Conservation (phyloP, 2,888 invertebrate species). For the Diaprepes abbreviatus region DNA sequence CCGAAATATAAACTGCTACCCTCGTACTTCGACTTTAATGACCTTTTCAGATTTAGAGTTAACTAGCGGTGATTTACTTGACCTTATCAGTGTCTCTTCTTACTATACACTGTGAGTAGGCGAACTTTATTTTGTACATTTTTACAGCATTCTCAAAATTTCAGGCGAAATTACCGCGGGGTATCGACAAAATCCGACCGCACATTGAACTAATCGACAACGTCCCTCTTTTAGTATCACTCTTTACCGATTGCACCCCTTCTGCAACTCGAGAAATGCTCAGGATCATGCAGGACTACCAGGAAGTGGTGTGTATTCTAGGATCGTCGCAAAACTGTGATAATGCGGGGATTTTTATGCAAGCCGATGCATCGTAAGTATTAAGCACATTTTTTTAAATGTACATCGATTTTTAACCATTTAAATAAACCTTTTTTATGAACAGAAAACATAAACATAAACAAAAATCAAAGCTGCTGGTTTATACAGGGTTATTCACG, state of each 20-base stretch:
- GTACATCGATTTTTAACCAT: too few relatives aligned
- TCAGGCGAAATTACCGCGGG: slow-evolving; percentile 93
- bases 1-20: too few relatives aligned
- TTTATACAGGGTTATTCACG: too few relatives aligned
- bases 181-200: slow-evolving; percentile 96
- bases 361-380: slow-evolving; percentile 87
- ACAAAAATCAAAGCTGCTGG: too few relatives aligned
- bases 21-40: too few relatives aligned
- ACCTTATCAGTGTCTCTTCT: too few relatives aligned
- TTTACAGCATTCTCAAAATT: slow-evolving; percentile 47
- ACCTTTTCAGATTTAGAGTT: too few relatives aligned
- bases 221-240: slow-evolving; percentile 95
- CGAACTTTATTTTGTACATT: too few relatives aligned
- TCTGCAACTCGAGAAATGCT: slow-evolving; percentile 92
- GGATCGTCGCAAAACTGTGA: slow-evolving; percentile 93
- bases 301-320: slow-evolving; percentile 94
- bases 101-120: too few relatives aligned
- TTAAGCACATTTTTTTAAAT: neutral
- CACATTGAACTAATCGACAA: slow-evolving; percentile 97
- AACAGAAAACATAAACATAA: too few relatives aligned
- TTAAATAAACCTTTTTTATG: too few relatives aligned
- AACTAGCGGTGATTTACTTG: too few relatives aligned
- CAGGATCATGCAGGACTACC: slow-evolving; percentile 95
- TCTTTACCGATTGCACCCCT: slow-evolving; percentile 98
- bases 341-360: slow-evolving; percentile 93